Evolutionary conservation across 1,140 invertebrate species (phyloP), one percentile per base, ranked within the genome.

Genomic region (Leptopilina boulardi): DNA sequence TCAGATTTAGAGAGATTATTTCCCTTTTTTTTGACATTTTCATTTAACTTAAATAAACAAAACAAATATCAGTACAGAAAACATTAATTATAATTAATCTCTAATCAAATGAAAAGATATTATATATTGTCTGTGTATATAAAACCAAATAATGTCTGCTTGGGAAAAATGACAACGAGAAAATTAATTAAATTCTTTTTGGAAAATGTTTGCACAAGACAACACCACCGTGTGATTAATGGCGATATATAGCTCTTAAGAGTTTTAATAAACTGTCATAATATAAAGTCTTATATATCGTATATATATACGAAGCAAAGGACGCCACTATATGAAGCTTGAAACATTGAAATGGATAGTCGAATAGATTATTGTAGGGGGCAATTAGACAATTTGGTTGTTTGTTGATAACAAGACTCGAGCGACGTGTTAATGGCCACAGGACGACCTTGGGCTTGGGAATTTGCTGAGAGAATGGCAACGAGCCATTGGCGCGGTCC

Each of bases 381-480:
- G 56, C 23, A 66, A 66, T 66, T 66, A 66, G 56, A 66, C 21
- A 66, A 66, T 66, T 66, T 66, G 56, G 21, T 66, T 66, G 56
- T 26, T 66, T 79, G 73, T 77, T 80, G 73, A 77, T 80, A 83
- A 80, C 78, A 80, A 74, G 78, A 80, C 78, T 83, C 78, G 75
- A 77, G 77, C 56, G 78, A 81, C 77, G 78, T 80, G 80, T 83
- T 83, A 81, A 83, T 80, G 78, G 82, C 80, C 80, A 83, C 73
- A 83, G 78, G 78, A 80, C 77, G 82, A 84, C 80, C 77, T 79
- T 76, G 77, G 21, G 78, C 74, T 77, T 71, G 80, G n/a, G 77
- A 76, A 71, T 77, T 75, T 73, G 70, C 59, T 77, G 77, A 77
- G 79, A 77, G 77, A 84, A 82, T 80, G 81, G 79, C 79, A 82